Conservation (phyloP, 2,888 invertebrate genomes). For the Pristionchus maxplancki region DNA sequence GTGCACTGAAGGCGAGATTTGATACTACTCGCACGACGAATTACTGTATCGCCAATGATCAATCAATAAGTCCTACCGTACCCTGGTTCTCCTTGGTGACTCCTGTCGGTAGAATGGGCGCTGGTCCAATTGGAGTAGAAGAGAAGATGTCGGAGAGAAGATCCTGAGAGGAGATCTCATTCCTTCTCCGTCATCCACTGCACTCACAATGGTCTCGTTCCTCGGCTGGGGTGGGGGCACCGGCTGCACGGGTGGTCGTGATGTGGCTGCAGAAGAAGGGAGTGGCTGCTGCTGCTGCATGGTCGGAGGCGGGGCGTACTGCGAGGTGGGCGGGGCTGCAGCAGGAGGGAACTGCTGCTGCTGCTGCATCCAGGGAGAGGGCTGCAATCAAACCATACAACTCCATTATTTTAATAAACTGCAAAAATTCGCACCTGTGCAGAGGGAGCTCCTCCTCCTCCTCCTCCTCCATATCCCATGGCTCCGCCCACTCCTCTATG, state of each 20-base stretch:
- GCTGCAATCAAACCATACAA: not conserved
- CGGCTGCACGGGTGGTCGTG: not conserved
- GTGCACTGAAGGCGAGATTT: slow-evolving; percentile 12
- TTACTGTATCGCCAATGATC: no score
- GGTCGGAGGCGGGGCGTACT: not conserved
- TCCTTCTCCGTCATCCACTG: not conserved
- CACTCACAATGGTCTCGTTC: slow-evolving; percentile 9
- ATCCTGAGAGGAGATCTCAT: not conserved
- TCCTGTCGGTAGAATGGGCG: slow-evolving; percentile 14
- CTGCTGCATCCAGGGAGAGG: not conserved
- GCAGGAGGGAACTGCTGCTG: not conserved
- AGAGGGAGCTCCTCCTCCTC: not conserved
- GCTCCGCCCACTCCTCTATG: slow-evolving; percentile 24
- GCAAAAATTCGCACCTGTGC: not conserved
- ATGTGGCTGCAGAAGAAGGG: not conserved
- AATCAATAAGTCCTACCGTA: not conserved
- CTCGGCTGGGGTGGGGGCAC: not conserved
- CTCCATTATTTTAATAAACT: not conserved
- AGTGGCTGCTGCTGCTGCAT: not conserved
- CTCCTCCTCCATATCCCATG: slow-evolving; percentile 28
- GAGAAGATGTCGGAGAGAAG: slow-evolving; percentile 44
- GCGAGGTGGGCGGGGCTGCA: not conserved
- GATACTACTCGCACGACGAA: no score
- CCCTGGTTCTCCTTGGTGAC: not conserved
- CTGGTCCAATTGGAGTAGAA: not conserved